Percentiles rank a stretch among this genome's conserved stretches.
Evolutionary conservation across 2,113 vertebrate genomes (phyloP).

Genomic region (Xiphias gladius): DNA sequence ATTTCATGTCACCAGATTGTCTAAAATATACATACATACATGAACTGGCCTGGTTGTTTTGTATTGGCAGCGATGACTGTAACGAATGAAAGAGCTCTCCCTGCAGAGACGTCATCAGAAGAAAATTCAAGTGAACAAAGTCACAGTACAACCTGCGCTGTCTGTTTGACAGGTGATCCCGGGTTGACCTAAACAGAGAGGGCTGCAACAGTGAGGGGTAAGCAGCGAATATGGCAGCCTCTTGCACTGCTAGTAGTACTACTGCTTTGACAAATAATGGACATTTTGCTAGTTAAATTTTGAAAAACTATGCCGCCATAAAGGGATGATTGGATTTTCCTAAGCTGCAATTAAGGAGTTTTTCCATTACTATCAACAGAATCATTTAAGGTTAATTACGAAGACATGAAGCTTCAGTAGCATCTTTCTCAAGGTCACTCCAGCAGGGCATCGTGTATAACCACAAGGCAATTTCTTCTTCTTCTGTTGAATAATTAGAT

Average conservation of each 20-base stretch:
- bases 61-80: neutral
- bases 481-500: slow-evolving; percentile 22
- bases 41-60: neutral
- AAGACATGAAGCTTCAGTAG: slow-evolving; percentile 2
- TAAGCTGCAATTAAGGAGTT: neutral
- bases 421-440: slow-evolving; percentile 29
- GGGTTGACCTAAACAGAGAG: neutral
- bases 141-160: neutral
- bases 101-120: neutral
- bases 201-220: neutral
- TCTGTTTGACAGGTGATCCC: slow-evolving; percentile 1
- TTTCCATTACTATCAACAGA: neutral
- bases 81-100: neutral
- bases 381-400: slow-evolving; percentile 24
- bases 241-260: neutral
- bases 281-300: neutral
- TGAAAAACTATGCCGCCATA: neutral
- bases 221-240: neutral
- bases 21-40: neutral
- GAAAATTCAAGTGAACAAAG: neutral
- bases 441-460: neutral
- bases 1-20: neutral
- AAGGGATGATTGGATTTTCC: neutral
- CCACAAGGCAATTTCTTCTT: neutral
- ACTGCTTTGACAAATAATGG: neutral